Evolutionary conservation across 2,888 invertebrate species (phyloP).

Genomic region (Rhogogaster chlorosoma): DNA sequence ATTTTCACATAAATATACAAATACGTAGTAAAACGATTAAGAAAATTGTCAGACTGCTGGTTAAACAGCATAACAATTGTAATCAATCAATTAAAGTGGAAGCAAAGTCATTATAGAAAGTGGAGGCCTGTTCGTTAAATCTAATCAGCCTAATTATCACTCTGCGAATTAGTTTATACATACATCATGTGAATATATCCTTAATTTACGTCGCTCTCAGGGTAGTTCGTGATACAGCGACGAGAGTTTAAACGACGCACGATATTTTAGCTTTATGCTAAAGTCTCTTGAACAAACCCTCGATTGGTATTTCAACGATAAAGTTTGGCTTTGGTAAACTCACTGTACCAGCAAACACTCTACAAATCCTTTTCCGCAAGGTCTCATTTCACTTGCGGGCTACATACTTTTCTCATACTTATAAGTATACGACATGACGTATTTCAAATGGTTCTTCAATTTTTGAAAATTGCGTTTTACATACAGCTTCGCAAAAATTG

Average conservation of each 20-base stretch:
- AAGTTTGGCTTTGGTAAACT: slow-evolving; percentile 15
- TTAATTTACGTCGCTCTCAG: not conserved
- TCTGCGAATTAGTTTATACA: slow-evolving; percentile 18
- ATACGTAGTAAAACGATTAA: not conserved
- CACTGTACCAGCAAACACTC: slow-evolving; percentile 1
- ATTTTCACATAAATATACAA: not conserved
- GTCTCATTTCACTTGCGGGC: not conserved
- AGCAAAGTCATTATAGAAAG: not conserved
- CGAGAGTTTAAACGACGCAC: not conserved
- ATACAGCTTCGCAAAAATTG: too few species aligned
- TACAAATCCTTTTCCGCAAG: slow-evolving; percentile 5
- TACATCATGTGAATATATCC: not conserved
- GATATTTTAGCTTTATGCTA: not conserved
- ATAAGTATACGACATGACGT: not conserved
- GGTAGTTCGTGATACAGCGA: not conserved
- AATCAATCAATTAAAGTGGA: slow-evolving; percentile 23
- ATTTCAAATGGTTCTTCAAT: not conserved
- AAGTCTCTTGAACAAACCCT: slow-evolving; percentile 12
- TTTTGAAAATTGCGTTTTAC: not conserved
- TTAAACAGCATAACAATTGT: not conserved
- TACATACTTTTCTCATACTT: not conserved
- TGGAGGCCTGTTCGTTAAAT: not conserved
- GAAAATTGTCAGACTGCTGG: not conserved
- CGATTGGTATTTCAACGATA: slow-evolving; percentile 1
- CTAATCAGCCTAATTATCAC: slow-evolving; percentile 26